Percentiles rank a stretch among this genome's conserved stretches.
Evolutionary conservation across 2,113 vertebrate species (phyloP).

Genomic region (Xyliphius kryptos): DNA sequence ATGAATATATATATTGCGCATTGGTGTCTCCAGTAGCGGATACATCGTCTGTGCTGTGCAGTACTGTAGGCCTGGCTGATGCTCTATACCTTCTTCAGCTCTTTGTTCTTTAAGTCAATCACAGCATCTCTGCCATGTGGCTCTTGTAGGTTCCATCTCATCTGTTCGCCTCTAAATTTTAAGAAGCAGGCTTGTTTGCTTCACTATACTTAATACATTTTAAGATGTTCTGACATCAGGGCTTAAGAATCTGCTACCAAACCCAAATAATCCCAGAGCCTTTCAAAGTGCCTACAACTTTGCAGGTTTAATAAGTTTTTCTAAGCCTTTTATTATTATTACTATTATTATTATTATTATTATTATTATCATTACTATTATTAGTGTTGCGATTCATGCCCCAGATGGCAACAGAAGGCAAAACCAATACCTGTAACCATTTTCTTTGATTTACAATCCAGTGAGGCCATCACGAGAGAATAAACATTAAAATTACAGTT

Average conservation of each 20-base stretch:
- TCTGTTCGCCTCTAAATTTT: constrained; percentile 2
- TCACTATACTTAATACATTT: constrained; percentile 24
- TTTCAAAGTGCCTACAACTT: constrained; percentile 53
- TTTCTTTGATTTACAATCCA: constrained; percentile 20
- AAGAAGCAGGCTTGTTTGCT: constrained; percentile 17
- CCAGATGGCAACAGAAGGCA: constrained; percentile 9
- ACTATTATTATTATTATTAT: constrained; percentile 26
- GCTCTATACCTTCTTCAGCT: no score
- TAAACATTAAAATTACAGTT: constrained; percentile 12
- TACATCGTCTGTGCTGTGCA: no score
- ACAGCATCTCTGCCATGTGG: constrained; percentile 2
- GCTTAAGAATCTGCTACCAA: constrained; percentile 45
- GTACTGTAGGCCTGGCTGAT: no score
- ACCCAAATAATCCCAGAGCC: constrained; percentile 48
- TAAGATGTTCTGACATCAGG: constrained; percentile 42
- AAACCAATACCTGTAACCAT: neutral
- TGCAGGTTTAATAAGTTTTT: constrained; percentile 22
- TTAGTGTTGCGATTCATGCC: constrained; percentile 14
- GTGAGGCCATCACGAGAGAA: constrained; percentile 34
- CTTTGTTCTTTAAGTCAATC: constrained; percentile 22
- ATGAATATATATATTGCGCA: no score
- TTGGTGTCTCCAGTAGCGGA: no score
- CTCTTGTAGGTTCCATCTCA: neutral
- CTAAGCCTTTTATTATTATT: constrained; percentile 17
- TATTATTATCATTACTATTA: constrained; percentile 21